Evolutionary conservation across 2,797 vertebrate species (phyloP).

Genomic region (Etheostoma nigrum): DNA sequence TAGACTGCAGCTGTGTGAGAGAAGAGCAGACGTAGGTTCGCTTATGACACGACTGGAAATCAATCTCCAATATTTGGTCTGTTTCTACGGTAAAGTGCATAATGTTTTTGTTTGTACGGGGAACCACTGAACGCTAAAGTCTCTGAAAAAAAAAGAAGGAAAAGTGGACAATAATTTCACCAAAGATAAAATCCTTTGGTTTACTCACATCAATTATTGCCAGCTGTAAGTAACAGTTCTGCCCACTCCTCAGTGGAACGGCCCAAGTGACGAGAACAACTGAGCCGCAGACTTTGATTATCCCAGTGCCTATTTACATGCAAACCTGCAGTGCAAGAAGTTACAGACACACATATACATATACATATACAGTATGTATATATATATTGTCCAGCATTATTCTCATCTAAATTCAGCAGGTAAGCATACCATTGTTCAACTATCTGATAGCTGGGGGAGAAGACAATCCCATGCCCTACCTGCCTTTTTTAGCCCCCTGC

Average conservation of each 20-base stretch:
- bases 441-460: slow-evolving; percentile 46
- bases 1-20: slow-evolving; percentile 42
- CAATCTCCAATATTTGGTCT: slow-evolving; percentile 75
- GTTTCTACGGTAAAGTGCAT: slow-evolving; percentile 81
- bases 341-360: slow-evolving; percentile 45
- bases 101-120: slow-evolving; percentile 56
- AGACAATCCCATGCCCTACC: slow-evolving; percentile 32
- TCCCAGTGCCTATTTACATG: slow-evolving; percentile 74
- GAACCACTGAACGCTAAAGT: slow-evolving; percentile 48
- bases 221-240: slow-evolving; percentile 74
- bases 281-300: slow-evolving; percentile 41
- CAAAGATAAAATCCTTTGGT: slow-evolving; percentile 86
- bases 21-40: slow-evolving; percentile 11
- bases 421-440: slow-evolving; percentile 77
- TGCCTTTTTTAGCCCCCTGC: slow-evolving; percentile 52
- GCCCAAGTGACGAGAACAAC: slow-evolving; percentile 42
- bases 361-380: too few relatives aligned
- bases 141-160: slow-evolving; percentile 56
- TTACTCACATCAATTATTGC: slow-evolving; percentile 83
- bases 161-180: slow-evolving; percentile 81
- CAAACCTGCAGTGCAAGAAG: slow-evolving; percentile 74
- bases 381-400: slow-evolving; percentile 32
- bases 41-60: slow-evolving; percentile 58
- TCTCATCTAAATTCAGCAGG: slow-evolving; percentile 70
- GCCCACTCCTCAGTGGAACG: slow-evolving; percentile 59